Evolutionary conservation across 2,113 vertebrate species (phyloP), one percentile per base, ranked within the genome.

Genomic region (Grus americana): DNA sequence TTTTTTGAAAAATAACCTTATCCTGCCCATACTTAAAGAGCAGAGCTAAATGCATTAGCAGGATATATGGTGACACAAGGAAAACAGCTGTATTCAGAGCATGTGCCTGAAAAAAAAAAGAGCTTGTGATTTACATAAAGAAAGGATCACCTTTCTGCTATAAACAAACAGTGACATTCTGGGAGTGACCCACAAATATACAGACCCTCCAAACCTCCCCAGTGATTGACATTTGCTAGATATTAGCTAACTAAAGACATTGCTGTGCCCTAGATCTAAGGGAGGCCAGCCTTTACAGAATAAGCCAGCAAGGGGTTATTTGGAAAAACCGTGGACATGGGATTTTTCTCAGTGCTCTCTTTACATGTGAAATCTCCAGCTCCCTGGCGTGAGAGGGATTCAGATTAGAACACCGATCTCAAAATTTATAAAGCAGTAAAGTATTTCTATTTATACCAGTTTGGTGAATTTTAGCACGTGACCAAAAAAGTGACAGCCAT

Each of bases 321-420:
- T 62, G 29, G 54, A 58, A 36, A 72, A 91, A 17, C 42, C 29
- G 9, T 30, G 52, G 63, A 40, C 20, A 18, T 0, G 1, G 27
- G 18, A 38, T 30, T 44, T 18, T 88, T 21, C 55, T 92, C 67
- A 32, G 24, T 65, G 71, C 12, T 18, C 55, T 62, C 70, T 40
- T 54, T 22, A 50, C 3, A 10, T 11, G 16, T 36, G 40, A 44
- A 49, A 42, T 22, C 42, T 54, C 38, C 71, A 38, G 54, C 49
- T 62, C 21, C 46, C 15, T 2, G 1, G 67, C 0, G 0, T 49
- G 27, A 70, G 36, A 54, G 5, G 22, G 54, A 66, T 34, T 50
- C 15, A 19, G 58, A 73, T 40, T 32, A 46, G 11, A 58, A 67
- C 0, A 1, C 4, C 0, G 7, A 57, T 70, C 81, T 2, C 0